These are phyloP conservation scores for Cynoglossus semilaevis DNA, from an alignment of 2,113 vertebrate genomes.

Conservation along the genomic window DNA sequence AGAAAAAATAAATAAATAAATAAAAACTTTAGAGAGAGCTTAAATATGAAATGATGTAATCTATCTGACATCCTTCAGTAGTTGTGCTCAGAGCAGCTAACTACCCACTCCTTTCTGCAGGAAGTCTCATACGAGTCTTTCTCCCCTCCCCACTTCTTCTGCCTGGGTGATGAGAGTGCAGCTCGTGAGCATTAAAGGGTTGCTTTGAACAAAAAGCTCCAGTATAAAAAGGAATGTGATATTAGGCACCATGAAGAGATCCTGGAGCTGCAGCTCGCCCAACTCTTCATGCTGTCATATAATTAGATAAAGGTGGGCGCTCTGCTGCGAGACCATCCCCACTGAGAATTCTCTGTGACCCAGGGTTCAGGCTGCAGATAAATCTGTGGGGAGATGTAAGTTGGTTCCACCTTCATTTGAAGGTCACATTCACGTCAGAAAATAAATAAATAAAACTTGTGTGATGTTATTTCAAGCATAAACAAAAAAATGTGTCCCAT, in stretches of 20 bases:
- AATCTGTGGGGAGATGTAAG: slow-evolving; percentile 21
- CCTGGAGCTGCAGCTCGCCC: slow-evolving; percentile 30
- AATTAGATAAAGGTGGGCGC: slow-evolving; percentile 70
- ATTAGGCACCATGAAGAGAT: slow-evolving; percentile 62
- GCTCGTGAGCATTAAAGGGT: slow-evolving; percentile 55
- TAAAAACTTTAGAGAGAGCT: slow-evolving; percentile 23
- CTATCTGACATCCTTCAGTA: slow-evolving; percentile 55
- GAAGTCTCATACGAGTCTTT: slow-evolving; percentile 22
- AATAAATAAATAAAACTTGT: slow-evolving; percentile 19
- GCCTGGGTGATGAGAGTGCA: slow-evolving; percentile 50
- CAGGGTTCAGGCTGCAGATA: slow-evolving; percentile 44
- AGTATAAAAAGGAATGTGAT: slow-evolving; percentile 74
- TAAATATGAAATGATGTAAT: slow-evolving; percentile 66
- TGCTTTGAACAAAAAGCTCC: slow-evolving; percentile 71
- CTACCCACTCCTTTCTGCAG: slow-evolving; percentile 29
- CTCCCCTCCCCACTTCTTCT: slow-evolving; percentile 21
- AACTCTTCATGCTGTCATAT: slow-evolving; percentile 66
- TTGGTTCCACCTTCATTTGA: slow-evolving; percentile 51
- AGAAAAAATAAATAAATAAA: background rate
- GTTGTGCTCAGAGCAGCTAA: slow-evolving; percentile 49
- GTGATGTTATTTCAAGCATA: slow-evolving; percentile 39
- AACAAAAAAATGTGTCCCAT: background rate
- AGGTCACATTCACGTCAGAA: slow-evolving; percentile 54
- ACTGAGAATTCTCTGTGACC: slow-evolving; percentile 48
- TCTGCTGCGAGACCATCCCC: slow-evolving; percentile 39